Percentiles rank a stretch among this genome's conserved stretches.
Conservation (phyloP, 1,140 invertebrate species). For the Drosophila aff. region DNA sequence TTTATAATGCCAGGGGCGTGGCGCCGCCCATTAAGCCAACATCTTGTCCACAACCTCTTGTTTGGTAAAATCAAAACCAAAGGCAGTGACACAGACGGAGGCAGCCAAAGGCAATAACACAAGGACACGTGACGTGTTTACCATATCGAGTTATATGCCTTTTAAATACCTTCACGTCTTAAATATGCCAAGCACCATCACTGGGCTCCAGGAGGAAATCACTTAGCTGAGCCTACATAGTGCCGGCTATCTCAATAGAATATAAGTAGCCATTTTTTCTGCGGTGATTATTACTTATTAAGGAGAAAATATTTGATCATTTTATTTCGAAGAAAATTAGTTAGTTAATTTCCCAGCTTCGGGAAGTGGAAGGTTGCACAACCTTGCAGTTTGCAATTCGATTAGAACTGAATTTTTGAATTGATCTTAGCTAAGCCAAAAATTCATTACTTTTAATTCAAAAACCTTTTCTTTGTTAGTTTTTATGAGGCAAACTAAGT, state of each 20-base stretch:
- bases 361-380: background rate
- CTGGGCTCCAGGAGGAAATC: conserved; percentile 17
- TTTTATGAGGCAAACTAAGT: too few species aligned
- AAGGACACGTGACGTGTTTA: conserved; percentile 74
- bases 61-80: conserved; percentile 62
- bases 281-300: background rate
- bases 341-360: background rate
- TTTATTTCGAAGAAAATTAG: background rate
- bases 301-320: background rate
- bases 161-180: conserved; percentile 41
- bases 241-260: background rate
- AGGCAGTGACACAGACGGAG: conserved; percentile 58
- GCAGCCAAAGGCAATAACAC: conserved; percentile 73
- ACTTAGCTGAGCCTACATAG: background rate
- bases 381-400: background rate
- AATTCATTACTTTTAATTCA: too few species aligned
- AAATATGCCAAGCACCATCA: conserved; percentile 45
- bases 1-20: conserved; percentile 72
- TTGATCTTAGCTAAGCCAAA: background rate
- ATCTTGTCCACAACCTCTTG: conserved; percentile 38
- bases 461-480: too few species aligned
- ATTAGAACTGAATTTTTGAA: background rate
- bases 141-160: conserved; percentile 72
- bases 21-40: conserved; percentile 4
- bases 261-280: background rate